Percentiles rank a stretch among this genome's conserved stretches.
phyloP scores from a whole-genome alignment of 2,888 invertebrate species.

The Atethmia centrago region DNA sequence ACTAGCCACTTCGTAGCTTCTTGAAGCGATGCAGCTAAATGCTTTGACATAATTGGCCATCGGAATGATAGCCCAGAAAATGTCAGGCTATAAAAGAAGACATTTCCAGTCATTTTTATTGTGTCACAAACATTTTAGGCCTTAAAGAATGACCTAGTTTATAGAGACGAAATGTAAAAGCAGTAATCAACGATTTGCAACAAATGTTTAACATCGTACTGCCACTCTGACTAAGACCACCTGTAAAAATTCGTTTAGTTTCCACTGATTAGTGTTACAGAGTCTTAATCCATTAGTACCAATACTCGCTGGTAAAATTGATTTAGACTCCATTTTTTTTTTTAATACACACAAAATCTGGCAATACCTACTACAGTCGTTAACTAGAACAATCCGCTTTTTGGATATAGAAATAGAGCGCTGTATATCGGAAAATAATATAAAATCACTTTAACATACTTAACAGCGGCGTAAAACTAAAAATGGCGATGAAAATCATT shows the following conservation, averaged over 20 bases:
- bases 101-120: constrained; percentile 50
- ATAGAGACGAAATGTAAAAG: neutral
- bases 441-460: neutral
- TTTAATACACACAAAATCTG: neutral
- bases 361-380: neutral
- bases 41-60: constrained; percentile 64
- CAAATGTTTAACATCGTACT: neutral
- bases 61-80: constrained; percentile 75
- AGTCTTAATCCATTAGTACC: neutral
- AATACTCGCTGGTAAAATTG: neutral
- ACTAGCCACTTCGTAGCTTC: constrained; percentile 61
- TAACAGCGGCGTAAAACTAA: neutral
- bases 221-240: neutral
- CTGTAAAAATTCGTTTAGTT: neutral
- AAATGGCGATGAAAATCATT: neutral
- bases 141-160: constrained; percentile 40
- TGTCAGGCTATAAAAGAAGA: constrained; percentile 57
- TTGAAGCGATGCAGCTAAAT: constrained; percentile 72
- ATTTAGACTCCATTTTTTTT: neutral
- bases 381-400: neutral
- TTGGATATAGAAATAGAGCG: neutral
- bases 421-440: neutral
- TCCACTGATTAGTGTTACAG: too few relatives aligned
- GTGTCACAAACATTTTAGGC: constrained; percentile 35
- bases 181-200: neutral